Evolutionary conservation across 2,797 vertebrate species (phyloP).

Genomic region (Ceryle rudis): DNA sequence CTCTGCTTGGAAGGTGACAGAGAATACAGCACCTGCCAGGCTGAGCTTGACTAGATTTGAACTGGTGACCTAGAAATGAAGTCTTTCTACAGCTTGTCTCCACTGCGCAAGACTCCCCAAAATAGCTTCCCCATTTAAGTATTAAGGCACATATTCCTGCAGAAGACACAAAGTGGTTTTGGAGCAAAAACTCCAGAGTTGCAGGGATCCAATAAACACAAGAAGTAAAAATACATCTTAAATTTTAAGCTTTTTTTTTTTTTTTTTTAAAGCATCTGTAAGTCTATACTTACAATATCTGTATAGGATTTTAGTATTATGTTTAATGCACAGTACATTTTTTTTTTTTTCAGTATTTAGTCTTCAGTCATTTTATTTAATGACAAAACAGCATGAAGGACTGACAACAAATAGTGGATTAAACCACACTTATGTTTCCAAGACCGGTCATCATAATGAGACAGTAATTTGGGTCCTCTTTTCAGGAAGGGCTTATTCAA

Average conservation of each 20-base stretch:
- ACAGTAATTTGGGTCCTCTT: background rate
- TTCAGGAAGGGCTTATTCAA: slow-evolving; percentile 92
- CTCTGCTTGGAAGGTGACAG: background rate
- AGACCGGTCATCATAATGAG: background rate
- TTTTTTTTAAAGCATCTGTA: background rate
- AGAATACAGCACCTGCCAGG: background rate
- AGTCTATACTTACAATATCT: background rate
- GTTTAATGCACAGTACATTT: background rate
- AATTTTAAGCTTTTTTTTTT: background rate
- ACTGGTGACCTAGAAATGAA: background rate
- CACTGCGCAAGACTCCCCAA: background rate
- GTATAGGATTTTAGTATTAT: background rate
- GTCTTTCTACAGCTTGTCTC: background rate
- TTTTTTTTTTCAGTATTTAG: background rate
- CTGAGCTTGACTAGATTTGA: background rate
- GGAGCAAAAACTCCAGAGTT: background rate
- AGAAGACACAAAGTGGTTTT: background rate
- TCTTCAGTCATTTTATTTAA: background rate
- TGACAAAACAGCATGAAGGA: background rate
- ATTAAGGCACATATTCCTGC: background rate
- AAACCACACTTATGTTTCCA: background rate
- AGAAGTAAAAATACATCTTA: background rate
- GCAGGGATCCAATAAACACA: background rate
- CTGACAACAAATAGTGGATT: background rate
- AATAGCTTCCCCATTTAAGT: background rate